phyloP scores from a whole-genome alignment of 2,888 invertebrate genomes.

The Shargacucullia verbasci region DNA sequence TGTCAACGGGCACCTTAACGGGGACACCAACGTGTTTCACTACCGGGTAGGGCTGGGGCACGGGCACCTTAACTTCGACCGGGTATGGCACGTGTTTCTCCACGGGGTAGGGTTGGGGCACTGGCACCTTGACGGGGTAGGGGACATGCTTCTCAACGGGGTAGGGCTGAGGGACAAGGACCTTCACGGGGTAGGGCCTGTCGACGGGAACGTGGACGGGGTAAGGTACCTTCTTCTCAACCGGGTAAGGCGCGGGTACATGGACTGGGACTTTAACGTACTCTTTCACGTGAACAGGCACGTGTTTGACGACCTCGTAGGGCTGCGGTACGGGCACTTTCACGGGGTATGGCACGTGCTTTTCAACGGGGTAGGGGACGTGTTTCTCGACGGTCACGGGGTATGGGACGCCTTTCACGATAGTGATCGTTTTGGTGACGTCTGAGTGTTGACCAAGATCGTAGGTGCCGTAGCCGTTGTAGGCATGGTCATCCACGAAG shows the following conservation, averaged over 20 bases:
- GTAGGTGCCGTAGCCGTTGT: constrained; percentile 65
- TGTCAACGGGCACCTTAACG: constrained; percentile 92
- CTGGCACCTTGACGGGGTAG: constrained; percentile 93
- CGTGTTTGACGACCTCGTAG: constrained; percentile 91
- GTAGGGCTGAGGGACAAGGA: constrained; percentile 93
- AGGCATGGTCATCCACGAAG: constrained; percentile 65
- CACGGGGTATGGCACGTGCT: constrained; percentile 91
- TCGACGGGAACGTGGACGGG: constrained; percentile 92
- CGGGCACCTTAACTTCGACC: constrained; percentile 92
- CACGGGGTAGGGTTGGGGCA: constrained; percentile 94
- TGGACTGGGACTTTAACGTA: constrained; percentile 94
- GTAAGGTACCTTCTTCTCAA: constrained; percentile 93
- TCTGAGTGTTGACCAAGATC: constrained; percentile 83
- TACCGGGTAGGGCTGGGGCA: constrained; percentile 93
- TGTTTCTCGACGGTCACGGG: constrained; percentile 89
- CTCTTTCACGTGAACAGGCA: constrained; percentile 93
- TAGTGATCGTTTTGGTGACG: constrained; percentile 90
- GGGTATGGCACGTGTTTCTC: constrained; percentile 93
- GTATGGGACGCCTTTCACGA: constrained; percentile 91
- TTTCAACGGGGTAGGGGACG: constrained; percentile 91
- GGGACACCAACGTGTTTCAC: constrained; percentile 90
- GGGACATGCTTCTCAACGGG: constrained; percentile 94
- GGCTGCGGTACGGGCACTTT: constrained; percentile 92
- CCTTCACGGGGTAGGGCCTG: constrained; percentile 94
- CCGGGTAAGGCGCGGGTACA: constrained; percentile 93